Evolutionary conservation across 2,888 invertebrate genomes (phyloP).

Genomic region (Mythimna loreyi): DNA sequence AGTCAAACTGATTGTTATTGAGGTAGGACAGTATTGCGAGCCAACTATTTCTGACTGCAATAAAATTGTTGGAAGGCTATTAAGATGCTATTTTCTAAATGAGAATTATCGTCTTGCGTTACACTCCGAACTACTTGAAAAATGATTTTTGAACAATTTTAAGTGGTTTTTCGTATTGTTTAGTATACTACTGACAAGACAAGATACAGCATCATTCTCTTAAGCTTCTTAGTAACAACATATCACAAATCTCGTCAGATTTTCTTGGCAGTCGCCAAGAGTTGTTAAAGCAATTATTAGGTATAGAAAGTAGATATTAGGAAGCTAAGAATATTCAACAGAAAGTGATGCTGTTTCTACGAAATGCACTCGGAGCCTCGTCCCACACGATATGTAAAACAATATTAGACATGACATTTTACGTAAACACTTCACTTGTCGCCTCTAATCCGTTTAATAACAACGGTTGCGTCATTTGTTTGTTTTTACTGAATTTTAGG

Average conservation of each 20-base stretch:
- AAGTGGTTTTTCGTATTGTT: background rate
- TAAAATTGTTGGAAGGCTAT: background rate
- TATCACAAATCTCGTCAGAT: background rate
- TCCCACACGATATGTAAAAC: constrained; percentile 27
- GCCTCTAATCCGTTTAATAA: constrained; percentile 19
- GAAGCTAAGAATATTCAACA: constrained; percentile 16
- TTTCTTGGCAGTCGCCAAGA: background rate
- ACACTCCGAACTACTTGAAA: background rate
- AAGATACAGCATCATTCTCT: background rate
- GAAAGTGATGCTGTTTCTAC: constrained; percentile 6
- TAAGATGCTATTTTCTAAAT: background rate
- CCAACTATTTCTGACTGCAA: constrained; percentile 13
- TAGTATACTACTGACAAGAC: background rate
- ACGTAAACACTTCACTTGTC: constrained; percentile 33
- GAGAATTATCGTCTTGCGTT: background rate
- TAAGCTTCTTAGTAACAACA: background rate
- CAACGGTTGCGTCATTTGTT: constrained; percentile 29
- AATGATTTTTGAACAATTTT: background rate
- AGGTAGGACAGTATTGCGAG: constrained; percentile 20
- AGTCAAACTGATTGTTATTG: constrained; percentile 1
- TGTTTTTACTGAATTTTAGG: constrained; percentile 32
- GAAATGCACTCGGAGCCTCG: constrained; percentile 9
- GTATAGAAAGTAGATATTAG: constrained; percentile 5
- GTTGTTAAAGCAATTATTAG: background rate
- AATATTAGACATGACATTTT: constrained; percentile 46